Conservation (phyloP, 2,113 vertebrate genomes). For the Malurus elegans region DNA sequence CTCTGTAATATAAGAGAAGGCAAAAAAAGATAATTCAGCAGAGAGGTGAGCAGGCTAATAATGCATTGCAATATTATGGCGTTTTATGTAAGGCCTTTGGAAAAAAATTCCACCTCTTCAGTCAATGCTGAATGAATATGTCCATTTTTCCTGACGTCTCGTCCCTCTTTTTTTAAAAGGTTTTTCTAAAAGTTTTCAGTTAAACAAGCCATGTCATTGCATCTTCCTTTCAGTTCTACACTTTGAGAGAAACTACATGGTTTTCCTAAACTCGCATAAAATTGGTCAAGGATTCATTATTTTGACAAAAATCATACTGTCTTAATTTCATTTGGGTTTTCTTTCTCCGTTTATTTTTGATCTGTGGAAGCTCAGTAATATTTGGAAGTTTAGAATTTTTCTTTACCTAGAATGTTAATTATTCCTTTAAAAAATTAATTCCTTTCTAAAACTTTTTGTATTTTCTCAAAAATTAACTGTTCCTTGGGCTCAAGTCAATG, state of each 20-base stretch:
- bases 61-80: not conserved
- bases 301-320: not conserved
- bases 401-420: not conserved
- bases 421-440: not conserved
- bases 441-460: not conserved
- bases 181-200: not conserved
- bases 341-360: not conserved
- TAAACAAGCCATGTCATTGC: not conserved
- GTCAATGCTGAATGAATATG: not conserved
- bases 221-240: not conserved
- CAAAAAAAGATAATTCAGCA: not conserved
- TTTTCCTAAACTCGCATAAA: not conserved
- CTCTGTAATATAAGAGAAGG: not conserved
- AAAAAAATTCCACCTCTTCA: not conserved
- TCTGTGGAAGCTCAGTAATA: not conserved
- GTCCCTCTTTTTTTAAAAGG: not conserved
- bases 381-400: not conserved
- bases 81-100: not conserved
- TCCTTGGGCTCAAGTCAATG: not conserved
- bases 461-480: not conserved
- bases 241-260: not conserved
- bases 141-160: not conserved
- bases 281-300: not conserved
- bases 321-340: not conserved
- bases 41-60: not conserved